Evolutionary conservation across 2,888 invertebrate species (phyloP), one percentile per base, ranked within the genome.

Genomic region (Doris montereyensis): DNA sequence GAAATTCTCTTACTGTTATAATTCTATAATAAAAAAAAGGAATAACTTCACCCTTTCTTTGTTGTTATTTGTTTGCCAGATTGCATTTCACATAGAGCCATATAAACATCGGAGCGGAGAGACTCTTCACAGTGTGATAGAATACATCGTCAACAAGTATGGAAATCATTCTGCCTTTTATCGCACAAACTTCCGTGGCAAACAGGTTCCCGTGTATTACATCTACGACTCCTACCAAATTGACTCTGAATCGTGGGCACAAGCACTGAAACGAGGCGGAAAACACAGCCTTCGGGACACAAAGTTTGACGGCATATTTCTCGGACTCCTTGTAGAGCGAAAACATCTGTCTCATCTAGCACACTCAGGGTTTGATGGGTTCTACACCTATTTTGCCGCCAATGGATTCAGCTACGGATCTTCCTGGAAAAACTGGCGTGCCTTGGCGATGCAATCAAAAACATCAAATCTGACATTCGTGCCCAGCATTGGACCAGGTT

Each of bases 401-500:
- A 94, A 94, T 88, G 94, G 94, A 0, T 94, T 94, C 81, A 93
- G 94, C 32, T 94, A 93, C 86, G 94, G 94, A 2, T 94, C 94
- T 80, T 93, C 94, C 0, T 94, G 86, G 83, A 78, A 78, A 3
- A 85, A 87, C 68, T 91, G 91, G 91, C 78, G 75, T 10, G 35
- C 72, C 8, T 81, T 90, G 10, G 76, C 84, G 3, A 34, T 81
- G n/a, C 85, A 84, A 82, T 88, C 89, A 2, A 78, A 81, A 30
- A 52, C 79, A 0, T 83, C 84, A 26, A 82, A 84, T 32, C 75
- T 88, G 75, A 35, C 89, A 32, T 95, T 95, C 87, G 93, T 94
- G 78, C 95, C 95, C 13, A 94, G 94, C 24, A 93, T 95, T 8
- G 94, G 94, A 0, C 95, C 95, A 0, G 95, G 95, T 26, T 95